Conservation (phyloP, 1,140 invertebrate species). For the Sinonovacula constricta region DNA sequence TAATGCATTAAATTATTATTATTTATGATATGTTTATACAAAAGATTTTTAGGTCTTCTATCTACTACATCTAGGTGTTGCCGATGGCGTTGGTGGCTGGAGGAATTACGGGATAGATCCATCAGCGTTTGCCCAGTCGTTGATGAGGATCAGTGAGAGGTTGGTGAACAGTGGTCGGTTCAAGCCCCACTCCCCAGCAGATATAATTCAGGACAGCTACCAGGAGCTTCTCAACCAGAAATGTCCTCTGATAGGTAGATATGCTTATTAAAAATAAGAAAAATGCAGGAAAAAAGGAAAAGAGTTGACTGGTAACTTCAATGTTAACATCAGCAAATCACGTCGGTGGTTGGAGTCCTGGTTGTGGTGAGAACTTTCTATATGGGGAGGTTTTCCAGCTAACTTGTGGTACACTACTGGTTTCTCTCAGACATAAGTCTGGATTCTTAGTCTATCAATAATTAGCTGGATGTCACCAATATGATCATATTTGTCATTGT, state of each 20-base stretch:
- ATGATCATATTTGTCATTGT: too few species aligned
- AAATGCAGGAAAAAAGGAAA: neutral
- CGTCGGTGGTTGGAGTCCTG: neutral
- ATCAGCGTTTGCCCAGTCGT: slow-evolving; percentile 93
- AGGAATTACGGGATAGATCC: slow-evolving; percentile 98
- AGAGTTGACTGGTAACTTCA: neutral
- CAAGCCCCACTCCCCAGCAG: slow-evolving; percentile 89
- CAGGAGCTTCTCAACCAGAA: slow-evolving; percentile 95
- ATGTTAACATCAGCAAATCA: neutral
- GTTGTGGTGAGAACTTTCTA: too few species aligned
- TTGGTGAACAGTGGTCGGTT: slow-evolving; percentile 91
- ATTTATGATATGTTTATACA: too few species aligned
- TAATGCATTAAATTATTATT: too few species aligned
- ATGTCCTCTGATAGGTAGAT: slow-evolving; percentile 90
- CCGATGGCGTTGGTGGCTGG: slow-evolving; percentile 99
- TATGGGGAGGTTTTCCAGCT: too few species aligned
- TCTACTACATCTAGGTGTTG: slow-evolving; percentile 96
- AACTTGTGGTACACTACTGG: too few species aligned
- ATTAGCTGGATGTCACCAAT: too few species aligned
- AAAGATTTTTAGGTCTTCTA: too few species aligned
- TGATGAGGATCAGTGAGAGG: slow-evolving; percentile 96
- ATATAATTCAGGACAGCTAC: slow-evolving; percentile 79
- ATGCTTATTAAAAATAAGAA: neutral
- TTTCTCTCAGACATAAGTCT: too few species aligned
- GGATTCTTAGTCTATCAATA: too few species aligned